These are phyloP conservation scores for Hemicentrotus pulcherrimus DNA, from an alignment of 35 echinoderm and acorn worm genomes.

Conservation along the genomic window DNA sequence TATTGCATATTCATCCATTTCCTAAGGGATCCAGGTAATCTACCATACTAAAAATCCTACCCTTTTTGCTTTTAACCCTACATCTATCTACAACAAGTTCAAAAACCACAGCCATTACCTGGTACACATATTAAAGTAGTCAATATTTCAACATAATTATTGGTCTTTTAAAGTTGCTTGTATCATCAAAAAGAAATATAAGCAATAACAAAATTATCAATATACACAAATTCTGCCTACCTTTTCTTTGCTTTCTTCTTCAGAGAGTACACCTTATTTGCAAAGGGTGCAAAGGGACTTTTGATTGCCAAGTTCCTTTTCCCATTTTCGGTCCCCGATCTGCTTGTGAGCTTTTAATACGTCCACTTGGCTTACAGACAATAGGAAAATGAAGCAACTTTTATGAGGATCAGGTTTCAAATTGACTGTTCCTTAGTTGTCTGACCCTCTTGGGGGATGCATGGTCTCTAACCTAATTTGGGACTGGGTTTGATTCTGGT, in stretches of 20 bases:
- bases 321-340: neutral
- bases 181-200: neutral
- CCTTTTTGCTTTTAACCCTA: neutral
- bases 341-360: neutral
- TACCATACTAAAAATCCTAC: neutral
- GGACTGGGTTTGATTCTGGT: neutral
- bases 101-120: no score
- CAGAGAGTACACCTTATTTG: neutral
- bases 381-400: neutral
- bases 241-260: neutral
- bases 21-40: neutral
- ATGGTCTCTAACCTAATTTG: neutral
- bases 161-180: no score
- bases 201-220: neutral
- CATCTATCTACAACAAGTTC: neutral
- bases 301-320: slow-evolving; percentile 10
- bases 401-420: neutral
- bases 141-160: no score
- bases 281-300: neutral
- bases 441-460: neutral
- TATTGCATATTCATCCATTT: neutral
- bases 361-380: neutral
- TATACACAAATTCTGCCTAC: neutral
- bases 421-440: neutral
- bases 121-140: no score